Evolutionary conservation across 2,888 invertebrate species (phyloP).

Genomic region (Urechis unicinctus): DNA sequence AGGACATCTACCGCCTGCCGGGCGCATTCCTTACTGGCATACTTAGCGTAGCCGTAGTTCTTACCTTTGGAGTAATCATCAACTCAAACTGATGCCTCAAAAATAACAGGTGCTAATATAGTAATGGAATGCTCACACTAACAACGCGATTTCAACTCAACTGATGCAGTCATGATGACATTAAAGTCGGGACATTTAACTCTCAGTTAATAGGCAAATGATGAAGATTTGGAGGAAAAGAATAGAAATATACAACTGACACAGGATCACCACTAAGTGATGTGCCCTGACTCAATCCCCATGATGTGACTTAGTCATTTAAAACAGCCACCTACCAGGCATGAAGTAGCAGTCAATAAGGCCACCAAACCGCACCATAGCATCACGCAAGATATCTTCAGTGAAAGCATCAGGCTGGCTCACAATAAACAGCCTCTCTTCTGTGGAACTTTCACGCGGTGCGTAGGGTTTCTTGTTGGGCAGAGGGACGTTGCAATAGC

Average conservation of each 20-base stretch:
- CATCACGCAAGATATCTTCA: constrained; percentile 71
- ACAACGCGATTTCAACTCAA: too few relatives aligned
- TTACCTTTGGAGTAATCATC: constrained; percentile 51
- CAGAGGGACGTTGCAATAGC: constrained; percentile 60
- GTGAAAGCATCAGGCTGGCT: constrained; percentile 65
- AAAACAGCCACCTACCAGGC: constrained; percentile 55
- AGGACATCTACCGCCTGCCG: constrained; percentile 66
- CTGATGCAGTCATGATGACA: too few relatives aligned
- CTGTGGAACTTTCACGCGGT: constrained; percentile 50
- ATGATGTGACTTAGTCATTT: background rate
- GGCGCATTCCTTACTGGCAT: constrained; percentile 69
- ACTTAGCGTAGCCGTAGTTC: constrained; percentile 88
- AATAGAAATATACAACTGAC: background rate
- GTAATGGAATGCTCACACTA: too few relatives aligned
- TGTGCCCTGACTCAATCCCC: background rate
- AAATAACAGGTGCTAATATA: background rate
- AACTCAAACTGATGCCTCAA: background rate
- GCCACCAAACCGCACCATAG: constrained; percentile 84
- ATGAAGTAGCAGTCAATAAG: constrained; percentile 84
- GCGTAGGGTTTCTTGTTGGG: constrained; percentile 62
- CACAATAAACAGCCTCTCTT: constrained; percentile 56
- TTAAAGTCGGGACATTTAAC: too few relatives aligned
- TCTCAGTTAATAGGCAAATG: too few relatives aligned
- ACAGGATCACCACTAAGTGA: background rate
- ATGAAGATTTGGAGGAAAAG: too few relatives aligned